Base-by-base conservation (phyloP, 2,888 invertebrate genomes). In the Bellardia pandia region DNA sequence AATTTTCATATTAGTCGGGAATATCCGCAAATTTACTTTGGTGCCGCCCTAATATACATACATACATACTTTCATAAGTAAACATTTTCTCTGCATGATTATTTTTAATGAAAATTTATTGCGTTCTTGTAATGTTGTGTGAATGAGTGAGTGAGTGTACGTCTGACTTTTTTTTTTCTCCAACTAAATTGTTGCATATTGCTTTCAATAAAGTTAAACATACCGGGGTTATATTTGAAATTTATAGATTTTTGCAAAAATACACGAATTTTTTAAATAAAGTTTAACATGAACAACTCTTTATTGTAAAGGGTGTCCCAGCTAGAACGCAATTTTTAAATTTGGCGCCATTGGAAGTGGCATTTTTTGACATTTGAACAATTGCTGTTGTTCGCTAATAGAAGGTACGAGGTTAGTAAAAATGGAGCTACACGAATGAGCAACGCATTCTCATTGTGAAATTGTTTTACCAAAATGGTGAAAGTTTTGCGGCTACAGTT, bases 61-160 rank as follows among this genome's bases (percentile, higher is more conserved):
- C 23, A 23, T 9, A 56, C 23, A 56, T 7, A 3, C 1, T 60
- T 60, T 37, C 30, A 14, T 14, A 51, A 8, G 6, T 14, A 51
- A 14, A 11, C 13, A 42, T 60, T 60, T 45, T 58, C 62, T 53
- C 53, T 72, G 62, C 80, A 80, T 64, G 80, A 64, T 64, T 80
- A 64, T 33, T 64, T 80, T 72, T 53, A 72, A 80, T 72, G 72
- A 80, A 80, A 80, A 72, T 80, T 72, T 80, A 80, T 80, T 62
- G 72, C 71, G 40, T 14, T 80, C 11, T 66, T 23, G 13, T n/a
- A 9, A 37, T 62, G 33, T n/a, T 42, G 42, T 23, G 7, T 33
- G 23, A 1, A 13, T 42, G 16, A 13, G 4, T 23, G 16, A 45
- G 16, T 45, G 16, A 5, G 62, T 30, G 64, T 79, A 11, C 7